Evolutionary conservation across 2,888 invertebrate species (phyloP), one percentile per base, ranked within the genome.

Genomic region (Drosophila tanythrix): DNA sequence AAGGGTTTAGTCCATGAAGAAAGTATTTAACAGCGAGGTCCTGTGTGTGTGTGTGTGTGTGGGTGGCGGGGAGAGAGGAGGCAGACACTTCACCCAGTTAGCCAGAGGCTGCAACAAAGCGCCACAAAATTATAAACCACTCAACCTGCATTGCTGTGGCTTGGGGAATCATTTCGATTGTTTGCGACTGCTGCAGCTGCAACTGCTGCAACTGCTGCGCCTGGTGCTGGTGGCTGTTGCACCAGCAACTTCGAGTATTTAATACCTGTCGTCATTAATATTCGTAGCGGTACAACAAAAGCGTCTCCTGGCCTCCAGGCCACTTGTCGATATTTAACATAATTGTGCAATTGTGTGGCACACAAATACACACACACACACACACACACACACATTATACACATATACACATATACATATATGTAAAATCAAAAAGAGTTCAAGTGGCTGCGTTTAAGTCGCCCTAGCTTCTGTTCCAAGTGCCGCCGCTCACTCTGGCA

Each of bases 321-420:
- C 82, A 89, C 90, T 90, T 90, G 90, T 89, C 90, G 90, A 90
- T 90, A 90, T 90, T 90, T 90, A 90, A 90, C 89, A 90, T 90
- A 90, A 90, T 90, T 90, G 89, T 86, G 82, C 83, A 83, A 86
- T 86, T 84, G 79, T 88, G 81, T 65, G 70, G 18, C 57, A 48
- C 40, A 57, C 69, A 70, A 58, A 51, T 65, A 61, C 57, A 51
- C 40, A 25, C 18, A 35, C 53, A 6, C 35, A 35, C 6, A 35
- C 0, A 40, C 35, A 55, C 74, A 69, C 51, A 52, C 68, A 53
- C 52, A 52, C n/a, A 40, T 38, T 38, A 35, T 18, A 27, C 38
- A 56, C 27, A 50, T 18, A 36, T 38, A 33, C 29, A 60, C 25
- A 48, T 38, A 35, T 18, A 27, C 38, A 36, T 29, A 48, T 40